Base-by-base conservation (phyloP, 2,888 invertebrate species). In the Lasius fuliginosus region DNA sequence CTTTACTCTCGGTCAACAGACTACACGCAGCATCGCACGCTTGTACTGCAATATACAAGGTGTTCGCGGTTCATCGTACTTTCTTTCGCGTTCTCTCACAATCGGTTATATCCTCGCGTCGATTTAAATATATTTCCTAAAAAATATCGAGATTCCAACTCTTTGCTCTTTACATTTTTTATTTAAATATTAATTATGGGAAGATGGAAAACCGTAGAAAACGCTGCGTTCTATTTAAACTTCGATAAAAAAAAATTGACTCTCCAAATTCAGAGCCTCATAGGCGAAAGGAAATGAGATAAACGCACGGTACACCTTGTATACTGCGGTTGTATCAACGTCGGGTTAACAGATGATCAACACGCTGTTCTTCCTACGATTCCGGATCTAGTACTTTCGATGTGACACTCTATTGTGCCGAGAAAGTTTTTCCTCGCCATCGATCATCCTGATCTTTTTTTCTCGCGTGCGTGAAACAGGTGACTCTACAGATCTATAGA, bases 1-100 rank as follows among this genome's bases (percentile, higher is more conserved):
- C 69, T 84, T 77, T 64, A 74, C 82, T 87, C 74, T 68, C 75
- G 75, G 53, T 58, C 73, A 81, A 42, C 73, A 75, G 68, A 76
- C 69, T 62, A 77, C 49, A 53, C n/a, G 27, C 60, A 74, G 62
- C 79, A 49, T 87, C 85, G 77, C 79, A 58, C 23, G 33, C 60
- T 71, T 84, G 85, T 73, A 58, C 33, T 65, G 82, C 65, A 75
- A 36, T 79, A 69, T 62, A 71, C 60, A 69, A 36, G 60, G 71
- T 69, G 60, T 60, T 58, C 27, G 12, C 27, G 46, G 67, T 56
- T 77, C 77, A 56, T 27, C 68, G 40, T 27, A 56, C 65, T 77
- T 77, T 56, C 30, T 33, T 79, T 46, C 27, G 3, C 15, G 33
- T 18, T 42, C 33, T 40, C 5, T 5, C 65, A 23, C 23, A 23